Conservation (phyloP, 2,888 invertebrate species). For the Chloromyia formosa region DNA sequence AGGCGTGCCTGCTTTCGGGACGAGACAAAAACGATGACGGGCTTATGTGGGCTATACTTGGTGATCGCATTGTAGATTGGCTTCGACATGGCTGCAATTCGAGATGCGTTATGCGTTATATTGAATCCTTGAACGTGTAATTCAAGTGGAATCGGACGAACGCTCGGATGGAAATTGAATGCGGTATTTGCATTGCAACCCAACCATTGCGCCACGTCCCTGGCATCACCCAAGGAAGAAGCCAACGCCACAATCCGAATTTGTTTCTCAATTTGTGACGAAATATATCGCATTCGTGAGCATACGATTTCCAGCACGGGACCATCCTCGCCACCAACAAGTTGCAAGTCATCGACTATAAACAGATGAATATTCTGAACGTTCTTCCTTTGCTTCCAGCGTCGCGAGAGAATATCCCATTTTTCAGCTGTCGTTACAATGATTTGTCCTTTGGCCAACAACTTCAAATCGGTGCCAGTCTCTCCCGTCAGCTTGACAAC, state of each 20-base stretch:
- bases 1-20: conserved; percentile 89
- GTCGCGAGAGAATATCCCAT: conserved; percentile 97
- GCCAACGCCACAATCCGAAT: conserved; percentile 95
- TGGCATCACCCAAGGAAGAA: conserved; percentile 92
- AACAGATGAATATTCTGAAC: conserved; percentile 97
- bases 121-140: conserved; percentile 97
- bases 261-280: conserved; percentile 88
- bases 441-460: conserved; percentile 92
- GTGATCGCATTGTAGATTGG: conserved; percentile 94
- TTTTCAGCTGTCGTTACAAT: conserved; percentile 97
- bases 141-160: conserved; percentile 93
- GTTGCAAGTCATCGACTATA: conserved; percentile 95
- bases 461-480: conserved; percentile 95
- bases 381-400: conserved; percentile 99
- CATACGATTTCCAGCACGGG: conserved; percentile 94
- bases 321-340: conserved; percentile 88
- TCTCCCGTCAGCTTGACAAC: conserved; percentile 95
- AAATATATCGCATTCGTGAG: conserved; percentile 93
- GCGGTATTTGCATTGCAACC: conserved; percentile 92
- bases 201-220: conserved; percentile 95
- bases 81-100: conserved; percentile 97
- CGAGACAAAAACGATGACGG: conserved; percentile 90
- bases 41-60: conserved; percentile 83
- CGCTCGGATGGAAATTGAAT: conserved; percentile 99
- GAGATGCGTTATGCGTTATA: conserved; percentile 95